Percentiles rank a stretch among this genome's conserved stretches.
Evolutionary conservation across 2,797 vertebrate genomes (phyloP).

Genomic region (Urosaurus nigricauda): DNA sequence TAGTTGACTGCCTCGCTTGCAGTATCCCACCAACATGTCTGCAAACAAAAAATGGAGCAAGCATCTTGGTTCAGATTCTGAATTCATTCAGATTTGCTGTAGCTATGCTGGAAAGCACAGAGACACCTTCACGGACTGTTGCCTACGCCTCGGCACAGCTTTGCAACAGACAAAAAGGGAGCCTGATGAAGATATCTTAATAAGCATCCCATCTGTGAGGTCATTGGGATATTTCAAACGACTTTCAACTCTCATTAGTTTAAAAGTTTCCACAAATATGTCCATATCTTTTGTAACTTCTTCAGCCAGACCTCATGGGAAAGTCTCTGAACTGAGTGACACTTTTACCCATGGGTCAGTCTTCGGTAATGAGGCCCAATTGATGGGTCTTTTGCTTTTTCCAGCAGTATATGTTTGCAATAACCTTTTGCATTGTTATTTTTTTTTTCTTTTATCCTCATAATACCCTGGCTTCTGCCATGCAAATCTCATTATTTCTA

Average conservation of each 20-base stretch:
- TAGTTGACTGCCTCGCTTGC: constrained; percentile 73
- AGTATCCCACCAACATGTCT: constrained; percentile 72
- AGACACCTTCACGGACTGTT: constrained; percentile 98
- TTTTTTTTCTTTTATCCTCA: constrained; percentile 74
- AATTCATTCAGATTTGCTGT: constrained; percentile 82
- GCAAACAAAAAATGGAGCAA: constrained; percentile 76
- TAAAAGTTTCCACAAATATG: constrained; percentile 78
- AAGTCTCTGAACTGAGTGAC: constrained; percentile 82
- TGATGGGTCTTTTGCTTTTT: constrained; percentile 79
- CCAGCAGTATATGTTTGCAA: constrained; percentile 81
- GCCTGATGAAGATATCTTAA: constrained; percentile 86
- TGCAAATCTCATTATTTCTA: constrained; percentile 87
- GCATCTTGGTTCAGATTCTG: constrained; percentile 76
- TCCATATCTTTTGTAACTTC: constrained; percentile 86
- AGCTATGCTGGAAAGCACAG: constrained; percentile 88
- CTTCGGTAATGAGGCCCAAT: constrained; percentile 87
- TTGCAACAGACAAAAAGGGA: constrained; percentile 84
- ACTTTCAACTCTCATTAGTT: constrained; percentile 92
- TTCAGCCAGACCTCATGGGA: constrained; percentile 86
- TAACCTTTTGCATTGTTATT: constrained; percentile 81
- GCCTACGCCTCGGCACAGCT: constrained; percentile 89
- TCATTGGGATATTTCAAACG: constrained; percentile 88
- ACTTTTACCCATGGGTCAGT: constrained; percentile 85
- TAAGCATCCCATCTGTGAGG: constrained; percentile 88
- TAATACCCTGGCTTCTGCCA: constrained; percentile 77